Percentiles rank a stretch among this genome's conserved stretches.
Conservation (phyloP, 2,888 invertebrate genomes). For the Trissoscelio sp. region DNA sequence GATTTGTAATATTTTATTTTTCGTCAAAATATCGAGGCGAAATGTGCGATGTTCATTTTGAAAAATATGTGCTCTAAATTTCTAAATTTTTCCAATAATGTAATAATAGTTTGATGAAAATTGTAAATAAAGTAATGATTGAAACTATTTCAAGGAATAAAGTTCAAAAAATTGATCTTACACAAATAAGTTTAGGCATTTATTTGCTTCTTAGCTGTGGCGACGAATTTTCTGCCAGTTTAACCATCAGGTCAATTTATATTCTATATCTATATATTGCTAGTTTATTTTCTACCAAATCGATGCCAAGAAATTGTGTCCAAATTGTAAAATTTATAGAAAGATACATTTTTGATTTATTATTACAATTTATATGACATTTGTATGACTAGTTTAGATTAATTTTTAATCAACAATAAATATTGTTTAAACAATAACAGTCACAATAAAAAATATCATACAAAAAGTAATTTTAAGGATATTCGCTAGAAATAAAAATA, state of each 20-base stretch:
- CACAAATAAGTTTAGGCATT: not conserved
- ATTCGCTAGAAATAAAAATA: no score
- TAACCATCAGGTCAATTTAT: conserved; percentile 7
- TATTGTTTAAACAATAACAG: not conserved
- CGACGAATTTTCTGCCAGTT: conserved; percentile 12
- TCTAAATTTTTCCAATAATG: no score
- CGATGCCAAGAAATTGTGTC: conserved; percentile 13
- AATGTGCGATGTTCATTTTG: not conserved
- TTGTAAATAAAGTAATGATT: no score
- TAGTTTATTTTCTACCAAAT: conserved; percentile 5
- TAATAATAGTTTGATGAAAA: no score
- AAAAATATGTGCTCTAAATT: no score
- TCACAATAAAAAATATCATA: no score
- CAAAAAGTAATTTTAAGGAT: no score
- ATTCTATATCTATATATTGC: conserved; percentile 5
- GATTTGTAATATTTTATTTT: not conserved
- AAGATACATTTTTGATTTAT: not conserved
- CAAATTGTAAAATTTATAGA: conserved; percentile 1
- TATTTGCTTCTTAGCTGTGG: not conserved
- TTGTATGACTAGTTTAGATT: not conserved
- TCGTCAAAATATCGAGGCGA: not conserved
- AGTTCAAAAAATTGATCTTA: no score
- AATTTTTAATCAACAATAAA: not conserved
- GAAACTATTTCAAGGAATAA: no score
- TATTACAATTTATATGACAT: not conserved